phyloP scores from a whole-genome alignment of 1,140 invertebrate species.

The Ips nitidus region DNA sequence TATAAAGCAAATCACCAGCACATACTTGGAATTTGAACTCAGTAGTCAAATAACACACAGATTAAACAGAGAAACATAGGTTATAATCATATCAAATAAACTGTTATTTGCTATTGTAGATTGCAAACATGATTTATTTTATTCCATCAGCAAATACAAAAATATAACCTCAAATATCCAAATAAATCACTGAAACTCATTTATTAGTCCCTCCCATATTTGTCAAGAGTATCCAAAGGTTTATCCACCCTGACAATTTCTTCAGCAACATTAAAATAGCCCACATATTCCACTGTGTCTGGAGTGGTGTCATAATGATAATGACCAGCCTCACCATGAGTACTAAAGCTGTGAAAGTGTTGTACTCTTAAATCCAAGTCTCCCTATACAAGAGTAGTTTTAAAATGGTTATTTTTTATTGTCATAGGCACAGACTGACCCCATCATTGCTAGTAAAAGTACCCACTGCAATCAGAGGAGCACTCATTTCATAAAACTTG shows the following conservation, averaged over 20 bases:
- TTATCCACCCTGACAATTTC: constrained; percentile 78
- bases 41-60: too few relatives aligned
- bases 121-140: too few relatives aligned
- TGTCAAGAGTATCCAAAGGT: constrained; percentile 58
- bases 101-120: too few relatives aligned
- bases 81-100: too few relatives aligned
- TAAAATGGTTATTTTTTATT: neutral
- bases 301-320: constrained; percentile 94
- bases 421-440: constrained; percentile 18
- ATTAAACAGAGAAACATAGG: too few relatives aligned
- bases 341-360: constrained; percentile 92
- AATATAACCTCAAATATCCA: too few relatives aligned
- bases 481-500: constrained; percentile 86
- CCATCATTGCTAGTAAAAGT: constrained; percentile 82
- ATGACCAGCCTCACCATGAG: constrained; percentile 88
- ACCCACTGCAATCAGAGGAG: constrained; percentile 83
- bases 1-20: too few relatives aligned
- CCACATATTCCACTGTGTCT: constrained; percentile 79
- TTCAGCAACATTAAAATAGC: constrained; percentile 80
- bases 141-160: too few relatives aligned
- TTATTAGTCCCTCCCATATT: constrained; percentile 60
- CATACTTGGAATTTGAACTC: too few relatives aligned
- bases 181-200: neutral
- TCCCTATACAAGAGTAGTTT: constrained; percentile 58
- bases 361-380: constrained; percentile 82